These are phyloP conservation scores for Mionectes olivaceus DNA, from an alignment of 2,797 vertebrate species.

Conservation along the genomic window DNA sequence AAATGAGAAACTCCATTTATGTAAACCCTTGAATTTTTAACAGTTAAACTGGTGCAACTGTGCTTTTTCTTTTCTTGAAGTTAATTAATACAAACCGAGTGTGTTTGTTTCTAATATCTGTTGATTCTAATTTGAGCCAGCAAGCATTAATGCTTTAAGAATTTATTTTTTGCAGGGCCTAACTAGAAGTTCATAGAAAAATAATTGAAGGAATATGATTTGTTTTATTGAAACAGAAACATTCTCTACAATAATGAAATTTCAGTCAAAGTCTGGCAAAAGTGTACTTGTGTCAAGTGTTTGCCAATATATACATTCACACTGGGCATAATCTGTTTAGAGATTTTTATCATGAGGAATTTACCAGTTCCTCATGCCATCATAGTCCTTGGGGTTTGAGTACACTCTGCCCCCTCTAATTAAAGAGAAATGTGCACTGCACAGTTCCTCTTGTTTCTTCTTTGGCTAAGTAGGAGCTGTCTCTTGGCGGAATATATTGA, in stretches of 20 bases:
- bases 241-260: background rate
- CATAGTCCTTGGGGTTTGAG: background rate
- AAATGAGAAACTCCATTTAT: background rate
- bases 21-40: background rate
- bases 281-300: background rate
- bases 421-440: background rate
- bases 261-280: background rate
- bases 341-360: background rate
- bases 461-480: background rate
- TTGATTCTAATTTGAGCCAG: background rate
- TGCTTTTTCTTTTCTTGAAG: background rate
- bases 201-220: background rate
- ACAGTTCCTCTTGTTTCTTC: background rate
- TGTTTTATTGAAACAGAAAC: background rate
- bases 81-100: background rate
- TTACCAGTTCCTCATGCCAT: rapidly evolving
- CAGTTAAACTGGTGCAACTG: background rate
- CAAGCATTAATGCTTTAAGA: background rate
- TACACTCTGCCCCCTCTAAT: background rate
- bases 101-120: background rate
- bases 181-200: background rate
- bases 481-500: background rate
- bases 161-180: background rate
- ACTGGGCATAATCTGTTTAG: background rate
- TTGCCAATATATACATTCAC: background rate